A percentile compares a stretch with the other conserved stretches of the same genome.
These are phyloP conservation scores for Drosophila aldrichi DNA, from an alignment of 2,888 invertebrate species.

Conservation along the genomic window DNA sequence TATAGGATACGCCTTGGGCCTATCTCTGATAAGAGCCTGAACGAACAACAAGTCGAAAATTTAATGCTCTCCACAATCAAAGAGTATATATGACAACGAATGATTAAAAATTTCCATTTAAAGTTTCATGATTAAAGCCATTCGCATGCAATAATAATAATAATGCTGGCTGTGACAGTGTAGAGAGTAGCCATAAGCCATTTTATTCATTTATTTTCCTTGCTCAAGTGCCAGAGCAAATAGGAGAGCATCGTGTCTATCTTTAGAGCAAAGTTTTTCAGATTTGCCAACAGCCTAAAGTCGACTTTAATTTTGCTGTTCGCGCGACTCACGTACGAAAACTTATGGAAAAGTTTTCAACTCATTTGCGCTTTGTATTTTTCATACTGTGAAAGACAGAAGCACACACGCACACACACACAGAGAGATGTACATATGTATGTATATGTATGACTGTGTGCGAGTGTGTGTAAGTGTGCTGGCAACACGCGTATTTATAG, in stretches of 20 bases:
- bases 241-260: conserved; percentile 32
- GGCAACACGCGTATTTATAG: conserved; percentile 63
- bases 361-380: conserved; percentile 78
- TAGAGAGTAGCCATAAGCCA: not conserved
- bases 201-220: conserved; percentile 19
- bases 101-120: not conserved
- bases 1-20: conserved; percentile 25
- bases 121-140: not conserved
- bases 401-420: conserved; percentile 15
- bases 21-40: conserved; percentile 54
- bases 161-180: not conserved
- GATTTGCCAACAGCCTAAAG: conserved; percentile 62
- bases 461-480: not conserved
- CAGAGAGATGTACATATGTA: conserved; percentile 12
- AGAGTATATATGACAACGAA: not conserved
- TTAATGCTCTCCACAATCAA: conserved; percentile 32
- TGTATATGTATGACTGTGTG: conserved; percentile 21
- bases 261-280: conserved; percentile 50
- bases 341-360: conserved; percentile 78
- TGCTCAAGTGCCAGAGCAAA: conserved; percentile 32
- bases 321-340: conserved; percentile 47
- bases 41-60: conserved; percentile 11
- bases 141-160: not conserved
- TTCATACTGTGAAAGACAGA: conserved; percentile 62
- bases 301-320: conserved; percentile 63